A percentile compares a stretch with the other conserved stretches of the same genome.
Evolutionary conservation across 2,797 vertebrate species (phyloP).

Genomic region (Eurystomus glaucurus): DNA sequence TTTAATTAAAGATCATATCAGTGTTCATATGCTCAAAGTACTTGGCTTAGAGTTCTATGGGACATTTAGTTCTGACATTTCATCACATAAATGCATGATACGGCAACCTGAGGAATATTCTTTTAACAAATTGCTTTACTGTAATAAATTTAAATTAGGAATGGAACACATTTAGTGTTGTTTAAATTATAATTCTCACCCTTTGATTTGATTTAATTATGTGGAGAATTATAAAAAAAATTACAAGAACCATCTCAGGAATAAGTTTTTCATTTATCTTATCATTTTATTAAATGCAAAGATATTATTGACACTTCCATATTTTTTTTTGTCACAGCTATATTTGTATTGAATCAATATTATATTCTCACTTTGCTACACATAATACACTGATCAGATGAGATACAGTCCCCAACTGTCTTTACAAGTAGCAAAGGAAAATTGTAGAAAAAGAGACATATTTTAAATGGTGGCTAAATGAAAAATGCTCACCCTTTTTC

Average conservation of each 20-base stretch:
- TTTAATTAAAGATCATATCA: slow-evolving; percentile 62
- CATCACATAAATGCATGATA: neutral
- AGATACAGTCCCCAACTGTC: neutral
- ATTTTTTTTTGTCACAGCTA: neutral
- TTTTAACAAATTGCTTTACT: neutral
- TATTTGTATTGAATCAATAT: neutral
- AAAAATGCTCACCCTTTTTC: neutral
- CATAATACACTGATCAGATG: neutral
- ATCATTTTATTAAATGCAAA: neutral
- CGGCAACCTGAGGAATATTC: neutral
- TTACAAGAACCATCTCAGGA: neutral
- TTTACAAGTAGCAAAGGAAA: neutral
- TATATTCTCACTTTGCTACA: neutral
- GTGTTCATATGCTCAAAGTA: neutral
- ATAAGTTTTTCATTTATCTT: neutral
- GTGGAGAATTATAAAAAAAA: neutral
- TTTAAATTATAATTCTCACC: neutral
- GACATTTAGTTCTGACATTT: slow-evolving; percentile 7
- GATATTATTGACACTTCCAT: neutral
- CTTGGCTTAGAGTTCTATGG: neutral
- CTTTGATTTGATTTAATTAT: slow-evolving; percentile 1
- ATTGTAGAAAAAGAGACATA: neutral
- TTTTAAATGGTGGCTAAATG: neutral
- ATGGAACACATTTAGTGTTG: neutral
- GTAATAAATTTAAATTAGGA: neutral